phyloP scores from a whole-genome alignment of 2,888 invertebrate species.

The Lymantria monacha region DNA sequence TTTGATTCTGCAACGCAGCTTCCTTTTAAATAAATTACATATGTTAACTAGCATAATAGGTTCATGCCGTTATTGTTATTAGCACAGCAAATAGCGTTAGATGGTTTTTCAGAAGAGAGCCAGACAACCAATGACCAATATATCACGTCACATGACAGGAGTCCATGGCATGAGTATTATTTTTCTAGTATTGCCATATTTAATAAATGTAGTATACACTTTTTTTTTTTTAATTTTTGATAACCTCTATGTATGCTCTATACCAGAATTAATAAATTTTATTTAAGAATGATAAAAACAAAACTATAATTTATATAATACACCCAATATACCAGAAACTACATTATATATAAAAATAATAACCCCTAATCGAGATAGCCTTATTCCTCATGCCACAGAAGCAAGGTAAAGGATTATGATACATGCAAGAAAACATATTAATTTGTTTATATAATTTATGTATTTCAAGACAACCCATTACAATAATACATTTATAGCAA shows the following conservation, averaged over 20 bases:
- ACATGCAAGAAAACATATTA: constrained; percentile 80
- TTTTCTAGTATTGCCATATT: background rate
- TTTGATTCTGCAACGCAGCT: too few relatives aligned
- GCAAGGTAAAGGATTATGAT: constrained; percentile 53
- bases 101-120: constrained; percentile 17
- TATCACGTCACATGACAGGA: constrained; percentile 28
- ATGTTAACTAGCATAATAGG: background rate
- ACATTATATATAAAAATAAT: too few relatives aligned
- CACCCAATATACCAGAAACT: too few relatives aligned
- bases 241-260: too few relatives aligned
- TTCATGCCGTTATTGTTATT: background rate
- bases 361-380: too few relatives aligned
- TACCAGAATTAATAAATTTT: too few relatives aligned
- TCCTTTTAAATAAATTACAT: too few relatives aligned
- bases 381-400: constrained; percentile 52
- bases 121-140: constrained; percentile 1
- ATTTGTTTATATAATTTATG: constrained; percentile 71
- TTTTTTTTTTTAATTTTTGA: too few relatives aligned
- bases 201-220: too few relatives aligned
- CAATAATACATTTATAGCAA: constrained; percentile 69
- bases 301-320: too few relatives aligned
- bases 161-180: constrained; percentile 34
- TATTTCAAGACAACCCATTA: constrained; percentile 61
- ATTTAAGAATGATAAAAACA: too few relatives aligned
- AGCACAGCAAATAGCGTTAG: constrained; percentile 34